phyloP scores from a whole-genome alignment of 2,113 vertebrate genomes.

The Tautogolabrus adspersus region DNA sequence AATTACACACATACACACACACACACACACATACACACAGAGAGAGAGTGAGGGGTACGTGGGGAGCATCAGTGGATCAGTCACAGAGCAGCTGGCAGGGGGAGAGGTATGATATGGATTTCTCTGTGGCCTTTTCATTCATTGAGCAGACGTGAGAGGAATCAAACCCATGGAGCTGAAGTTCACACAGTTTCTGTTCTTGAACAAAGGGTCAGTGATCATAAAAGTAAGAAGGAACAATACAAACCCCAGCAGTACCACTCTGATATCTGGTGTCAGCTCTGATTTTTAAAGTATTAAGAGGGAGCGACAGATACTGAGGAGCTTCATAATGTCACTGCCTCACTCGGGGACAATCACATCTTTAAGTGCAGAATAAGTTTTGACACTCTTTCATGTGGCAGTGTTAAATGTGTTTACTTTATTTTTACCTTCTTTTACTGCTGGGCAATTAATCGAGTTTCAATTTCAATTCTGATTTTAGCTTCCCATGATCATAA shows the following conservation, averaged over 20 bases:
- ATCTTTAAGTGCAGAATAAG: no score
- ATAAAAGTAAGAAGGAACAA: neutral
- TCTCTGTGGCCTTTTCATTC: constrained; percentile 46
- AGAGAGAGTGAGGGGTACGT: neutral
- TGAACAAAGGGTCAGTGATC: neutral
- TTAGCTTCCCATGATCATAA: no score
- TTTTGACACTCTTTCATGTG: no score
- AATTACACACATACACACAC: constrained; percentile 29
- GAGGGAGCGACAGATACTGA: neutral
- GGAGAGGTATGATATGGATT: constrained; percentile 44
- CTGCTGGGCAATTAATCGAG: no score
- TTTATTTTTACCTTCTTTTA: no score
- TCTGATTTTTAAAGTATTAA: neutral
- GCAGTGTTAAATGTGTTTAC: no score
- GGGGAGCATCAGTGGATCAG: constrained; percentile 10
- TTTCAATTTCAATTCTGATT: no score
- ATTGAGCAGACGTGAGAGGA: constrained; percentile 46
- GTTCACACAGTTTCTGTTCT: constrained; percentile 19
- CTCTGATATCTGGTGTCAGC: neutral
- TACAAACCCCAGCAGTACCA: neutral
- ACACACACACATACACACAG: constrained; percentile 28
- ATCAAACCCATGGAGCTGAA: constrained; percentile 12
- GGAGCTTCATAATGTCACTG: neutral
- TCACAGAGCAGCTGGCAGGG: constrained; percentile 23
- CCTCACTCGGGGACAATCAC: neutral